Percentiles rank a stretch among this genome's conserved stretches.
phyloP scores from a whole-genome alignment of 2,797 vertebrate species.

The Avahi laniger region DNA sequence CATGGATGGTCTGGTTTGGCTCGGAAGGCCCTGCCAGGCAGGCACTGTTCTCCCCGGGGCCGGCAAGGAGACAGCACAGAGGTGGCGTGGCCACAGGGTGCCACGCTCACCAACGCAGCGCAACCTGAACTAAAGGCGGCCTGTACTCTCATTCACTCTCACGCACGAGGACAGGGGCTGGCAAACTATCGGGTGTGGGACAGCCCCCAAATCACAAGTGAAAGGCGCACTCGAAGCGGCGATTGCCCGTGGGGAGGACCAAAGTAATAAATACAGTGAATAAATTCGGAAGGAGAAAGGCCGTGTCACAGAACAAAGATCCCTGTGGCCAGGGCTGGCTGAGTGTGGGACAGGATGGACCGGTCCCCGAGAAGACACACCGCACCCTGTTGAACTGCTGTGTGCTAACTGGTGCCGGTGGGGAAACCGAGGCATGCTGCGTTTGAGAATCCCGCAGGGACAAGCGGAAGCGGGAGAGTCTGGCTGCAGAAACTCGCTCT shows the following conservation, averaged over 20 bases:
- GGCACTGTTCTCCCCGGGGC: fast-evolving
- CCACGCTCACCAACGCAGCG: fast-evolving
- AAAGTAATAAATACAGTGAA: fast-evolving
- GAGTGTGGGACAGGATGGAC: background rate
- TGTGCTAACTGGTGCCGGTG: fast-evolving
- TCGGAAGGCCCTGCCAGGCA: fast-evolving
- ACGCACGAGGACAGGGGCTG: fast-evolving
- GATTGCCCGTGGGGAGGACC: fast-evolving
- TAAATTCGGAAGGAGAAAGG: background rate
- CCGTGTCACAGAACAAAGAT: fast-evolving
- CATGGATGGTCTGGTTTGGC: no score
- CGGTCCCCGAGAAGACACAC: background rate
- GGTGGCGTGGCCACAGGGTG: no score
- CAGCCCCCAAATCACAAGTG: no score
- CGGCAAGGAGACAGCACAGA: background rate
- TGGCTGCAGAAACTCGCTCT: no score
- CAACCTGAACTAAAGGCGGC: background rate
- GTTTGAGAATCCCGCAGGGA: no score
- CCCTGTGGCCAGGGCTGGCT: fast-evolving
- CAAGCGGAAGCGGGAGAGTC: background rate
- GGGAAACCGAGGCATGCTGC: background rate
- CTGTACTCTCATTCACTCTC: fast-evolving
- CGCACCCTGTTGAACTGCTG: fast-evolving
- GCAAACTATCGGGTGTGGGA: background rate
- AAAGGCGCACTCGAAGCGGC: fast-evolving